Conservation (phyloP, 2,888 invertebrate genomes). For the Dioctria rufipes region DNA sequence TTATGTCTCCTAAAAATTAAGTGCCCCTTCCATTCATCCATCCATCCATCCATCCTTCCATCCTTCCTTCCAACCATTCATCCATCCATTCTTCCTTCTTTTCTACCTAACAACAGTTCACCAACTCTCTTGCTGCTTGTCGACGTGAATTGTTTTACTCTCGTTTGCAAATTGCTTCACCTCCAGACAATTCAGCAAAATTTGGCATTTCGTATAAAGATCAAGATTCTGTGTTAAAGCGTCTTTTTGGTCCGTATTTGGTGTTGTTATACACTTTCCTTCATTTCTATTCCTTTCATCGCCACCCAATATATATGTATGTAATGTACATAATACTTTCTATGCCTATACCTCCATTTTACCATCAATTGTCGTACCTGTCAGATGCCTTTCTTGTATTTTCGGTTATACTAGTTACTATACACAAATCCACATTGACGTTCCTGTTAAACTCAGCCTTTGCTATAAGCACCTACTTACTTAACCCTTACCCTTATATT, state of each 20-base stretch:
- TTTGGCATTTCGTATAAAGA: background rate
- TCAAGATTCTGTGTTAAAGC: background rate
- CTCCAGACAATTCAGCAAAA: background rate
- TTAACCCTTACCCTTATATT: background rate
- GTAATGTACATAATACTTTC: too few relatives aligned
- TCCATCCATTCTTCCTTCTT: background rate
- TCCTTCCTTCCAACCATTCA: background rate
- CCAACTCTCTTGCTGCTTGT: background rate
- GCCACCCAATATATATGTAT: too few relatives aligned
- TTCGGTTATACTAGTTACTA: background rate
- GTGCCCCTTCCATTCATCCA: background rate
- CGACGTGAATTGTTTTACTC: background rate
- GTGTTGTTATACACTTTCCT: background rate
- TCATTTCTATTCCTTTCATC: background rate
- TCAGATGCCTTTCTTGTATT: background rate
- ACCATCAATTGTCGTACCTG: background rate
- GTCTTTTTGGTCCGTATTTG: too few relatives aligned
- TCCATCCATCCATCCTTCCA: background rate
- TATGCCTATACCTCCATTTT: background rate
- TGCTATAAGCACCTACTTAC: background rate
- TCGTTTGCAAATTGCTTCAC: conserved; percentile 5
- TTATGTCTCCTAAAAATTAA: conserved; percentile 8
- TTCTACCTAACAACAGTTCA: background rate
- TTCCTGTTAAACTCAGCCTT: background rate
- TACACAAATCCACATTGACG: background rate